Evolutionary conservation across 2,113 vertebrate species (phyloP).

Genomic region (Pterophyllum scalare): DNA sequence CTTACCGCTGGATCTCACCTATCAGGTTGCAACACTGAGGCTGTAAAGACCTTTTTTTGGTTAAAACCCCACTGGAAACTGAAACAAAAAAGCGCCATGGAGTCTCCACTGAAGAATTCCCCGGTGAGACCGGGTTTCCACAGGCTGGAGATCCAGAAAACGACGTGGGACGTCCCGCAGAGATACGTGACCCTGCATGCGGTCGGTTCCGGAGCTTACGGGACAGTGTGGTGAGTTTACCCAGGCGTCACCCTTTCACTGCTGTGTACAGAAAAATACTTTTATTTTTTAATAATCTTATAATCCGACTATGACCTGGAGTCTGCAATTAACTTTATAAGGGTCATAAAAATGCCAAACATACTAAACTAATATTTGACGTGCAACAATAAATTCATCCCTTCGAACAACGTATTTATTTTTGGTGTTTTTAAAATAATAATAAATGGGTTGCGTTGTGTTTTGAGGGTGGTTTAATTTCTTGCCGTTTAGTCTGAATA

Average conservation of each 20-base stretch:
- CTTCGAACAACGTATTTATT: background rate
- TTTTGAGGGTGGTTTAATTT: background rate
- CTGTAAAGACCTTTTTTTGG: background rate
- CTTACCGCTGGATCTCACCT: constrained; percentile 34
- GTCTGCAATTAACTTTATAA: background rate
- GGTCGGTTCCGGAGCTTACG: constrained; percentile 83
- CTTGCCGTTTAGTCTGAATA: background rate
- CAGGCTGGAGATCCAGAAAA: constrained; percentile 80
- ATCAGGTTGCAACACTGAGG: constrained; percentile 10
- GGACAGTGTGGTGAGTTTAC: constrained; percentile 82
- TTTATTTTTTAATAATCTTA: background rate
- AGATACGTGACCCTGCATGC: constrained; percentile 73
- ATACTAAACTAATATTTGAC: background rate
- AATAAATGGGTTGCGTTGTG: background rate
- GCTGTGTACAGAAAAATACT: background rate
- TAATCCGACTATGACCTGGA: no score
- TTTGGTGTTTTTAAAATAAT: no score
- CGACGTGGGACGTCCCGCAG: constrained; percentile 81
- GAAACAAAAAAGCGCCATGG: constrained; percentile 40
- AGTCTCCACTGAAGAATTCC: constrained; percentile 48
- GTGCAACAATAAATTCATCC: background rate
- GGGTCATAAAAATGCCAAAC: background rate
- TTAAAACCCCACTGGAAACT: background rate
- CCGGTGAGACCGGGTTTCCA: constrained; percentile 75
- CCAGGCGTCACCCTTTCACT: background rate